phyloP scores from a whole-genome alignment of 2,888 invertebrate genomes.

The Byasa hedistus region DNA sequence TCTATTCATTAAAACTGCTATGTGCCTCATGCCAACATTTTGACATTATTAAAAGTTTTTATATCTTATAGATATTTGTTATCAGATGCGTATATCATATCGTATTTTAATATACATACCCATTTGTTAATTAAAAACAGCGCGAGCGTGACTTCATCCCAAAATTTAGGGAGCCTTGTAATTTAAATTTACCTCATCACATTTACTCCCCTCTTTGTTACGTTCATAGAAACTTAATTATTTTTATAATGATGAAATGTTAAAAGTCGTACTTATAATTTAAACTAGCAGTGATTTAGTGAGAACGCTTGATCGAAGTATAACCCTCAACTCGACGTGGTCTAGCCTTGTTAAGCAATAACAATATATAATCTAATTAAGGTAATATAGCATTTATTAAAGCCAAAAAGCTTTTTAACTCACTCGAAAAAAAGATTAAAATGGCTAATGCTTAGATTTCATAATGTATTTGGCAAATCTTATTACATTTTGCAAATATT shows the following conservation, averaged over 20 bases:
- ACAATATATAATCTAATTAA: too few species aligned
- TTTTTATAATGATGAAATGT: neutral
- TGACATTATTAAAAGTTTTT: slow-evolving; percentile 13
- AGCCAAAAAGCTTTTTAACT: neutral
- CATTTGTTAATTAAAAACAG: slow-evolving; percentile 29
- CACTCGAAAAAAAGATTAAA: neutral
- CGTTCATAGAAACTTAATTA: slow-evolving; percentile 9
- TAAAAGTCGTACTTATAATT: neutral
- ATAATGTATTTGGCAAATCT: neutral
- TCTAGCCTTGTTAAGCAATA: neutral
- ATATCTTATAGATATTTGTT: slow-evolving; percentile 13
- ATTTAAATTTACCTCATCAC: slow-evolving; percentile 28
- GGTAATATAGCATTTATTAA: neutral
- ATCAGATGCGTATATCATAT: slow-evolving; percentile 16
- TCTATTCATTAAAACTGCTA: neutral
- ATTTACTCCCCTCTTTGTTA: slow-evolving; percentile 23
- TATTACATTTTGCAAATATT: neutral
- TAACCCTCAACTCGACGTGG: neutral
- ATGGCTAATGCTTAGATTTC: neutral
- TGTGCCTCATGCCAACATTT: neutral
- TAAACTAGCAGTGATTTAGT: neutral
- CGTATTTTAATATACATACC: slow-evolving; percentile 25
- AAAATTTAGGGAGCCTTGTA: slow-evolving; percentile 23
- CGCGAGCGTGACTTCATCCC: slow-evolving; percentile 25
- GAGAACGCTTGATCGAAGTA: neutral